phyloP scores from a whole-genome alignment of 2,888 invertebrate species.

The Apamea crenata region DNA sequence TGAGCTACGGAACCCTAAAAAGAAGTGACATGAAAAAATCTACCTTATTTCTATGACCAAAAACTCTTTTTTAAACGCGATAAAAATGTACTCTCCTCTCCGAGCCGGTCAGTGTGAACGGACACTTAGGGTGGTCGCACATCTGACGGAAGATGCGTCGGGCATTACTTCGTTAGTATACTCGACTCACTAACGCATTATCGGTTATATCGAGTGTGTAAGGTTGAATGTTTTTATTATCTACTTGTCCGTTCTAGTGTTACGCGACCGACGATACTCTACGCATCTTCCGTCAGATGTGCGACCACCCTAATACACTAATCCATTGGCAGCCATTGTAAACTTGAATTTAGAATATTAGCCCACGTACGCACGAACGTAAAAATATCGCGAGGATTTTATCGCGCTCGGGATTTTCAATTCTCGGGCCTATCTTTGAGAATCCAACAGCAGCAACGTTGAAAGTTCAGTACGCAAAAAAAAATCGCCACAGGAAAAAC shows the following conservation, averaged over 20 bases:
- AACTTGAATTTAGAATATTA: conserved; percentile 1
- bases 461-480: background rate
- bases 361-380: background rate
- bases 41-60: no score
- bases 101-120: no score
- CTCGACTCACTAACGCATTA: background rate
- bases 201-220: no score
- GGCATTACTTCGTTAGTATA: background rate
- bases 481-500: background rate
- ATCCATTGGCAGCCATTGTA: background rate
- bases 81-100: no score
- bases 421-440: no score
- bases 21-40: no score
- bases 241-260: background rate
- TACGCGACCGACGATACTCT: background rate
- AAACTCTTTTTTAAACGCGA: no score
- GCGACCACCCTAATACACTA: background rate
- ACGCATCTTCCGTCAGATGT: background rate
- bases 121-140: background rate
- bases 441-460: no score
- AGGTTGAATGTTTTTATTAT: background rate
- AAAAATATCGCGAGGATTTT: background rate
- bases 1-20: no score
- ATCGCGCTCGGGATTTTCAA: no score
- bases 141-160: background rate